Evolutionary conservation across 2,113 vertebrate genomes (phyloP), one percentile per base, ranked within the genome.

Genomic region (Nannobrachium achirus): DNA sequence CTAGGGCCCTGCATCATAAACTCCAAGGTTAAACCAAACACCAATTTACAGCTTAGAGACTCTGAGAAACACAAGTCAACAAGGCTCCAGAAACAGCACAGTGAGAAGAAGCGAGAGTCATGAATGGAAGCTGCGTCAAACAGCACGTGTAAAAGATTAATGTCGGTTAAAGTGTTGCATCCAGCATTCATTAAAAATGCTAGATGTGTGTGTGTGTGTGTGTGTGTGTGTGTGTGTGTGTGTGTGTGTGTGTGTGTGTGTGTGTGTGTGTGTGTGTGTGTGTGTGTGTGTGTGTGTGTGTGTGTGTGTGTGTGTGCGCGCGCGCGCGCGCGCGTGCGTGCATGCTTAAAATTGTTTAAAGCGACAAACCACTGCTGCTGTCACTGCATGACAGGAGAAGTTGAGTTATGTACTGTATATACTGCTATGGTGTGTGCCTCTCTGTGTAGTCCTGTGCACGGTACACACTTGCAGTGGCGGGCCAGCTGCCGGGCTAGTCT

Each of bases 1-100:
- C 73, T 48, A n/a, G 60, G 61, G 51, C 76, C 61, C 73, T 72
- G 87, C 84, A 74, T 77, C 84, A 77, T 85, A 89, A 85, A 85
- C 74, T 86, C 86, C 89, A 92, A 93, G 89, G 92, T 93, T 88
- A 92, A 85, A 82, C 72, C 86, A 88, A 89, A 90, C 86, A 88
- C 80, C 76, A 80, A 86, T 87, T 91, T 83, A 88, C 46, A 55
- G 80, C 76, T 74, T 40, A 49, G 64, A 71, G 81, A 82, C 56
- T 76, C 72, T 53, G 75, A 70, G 76, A 65, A 88, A 71, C 15
- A 51, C 18, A 59, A 67, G 78, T 83, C 83, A 79, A 85, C 78
- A 68, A 69, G 68, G 66, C 78, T 79, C 81, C 75, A 77, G 25
- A 33, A 76, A 77, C 40, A 53, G 77, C 46, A 75, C 46, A 13